Evolutionary conservation across 2,888 invertebrate species (phyloP).

Genomic region (Euphydryas editha): DNA sequence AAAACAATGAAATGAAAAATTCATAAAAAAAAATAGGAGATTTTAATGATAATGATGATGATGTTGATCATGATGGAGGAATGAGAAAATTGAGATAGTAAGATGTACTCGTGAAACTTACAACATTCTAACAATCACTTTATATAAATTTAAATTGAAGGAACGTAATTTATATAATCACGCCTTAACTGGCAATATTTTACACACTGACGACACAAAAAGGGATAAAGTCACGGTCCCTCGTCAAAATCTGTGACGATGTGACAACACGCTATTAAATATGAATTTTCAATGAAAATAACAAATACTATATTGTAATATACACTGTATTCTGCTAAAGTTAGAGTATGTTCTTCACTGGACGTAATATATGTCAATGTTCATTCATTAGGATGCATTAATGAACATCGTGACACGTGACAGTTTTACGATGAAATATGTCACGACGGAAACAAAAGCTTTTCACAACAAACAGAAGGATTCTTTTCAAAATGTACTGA

Average conservation of each 20-base stretch:
- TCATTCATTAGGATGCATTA: constrained; percentile 4
- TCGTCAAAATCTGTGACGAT: constrained; percentile 21
- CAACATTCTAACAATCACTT: not conserved
- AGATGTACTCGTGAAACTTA: not conserved
- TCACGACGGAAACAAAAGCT: not conserved
- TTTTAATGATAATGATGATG: too few species aligned
- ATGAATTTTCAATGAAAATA: constrained; percentile 4
- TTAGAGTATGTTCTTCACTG: not conserved
- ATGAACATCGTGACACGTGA: constrained; percentile 6
- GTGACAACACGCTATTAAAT: constrained; percentile 15
- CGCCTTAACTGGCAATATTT: not conserved
- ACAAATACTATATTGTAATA: not conserved
- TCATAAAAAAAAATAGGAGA: too few species aligned
- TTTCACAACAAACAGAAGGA: not conserved
- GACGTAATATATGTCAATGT: not conserved
- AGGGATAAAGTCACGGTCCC: constrained; percentile 16
- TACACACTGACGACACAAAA: constrained; percentile 5
- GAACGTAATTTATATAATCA: not conserved
- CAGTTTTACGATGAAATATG: constrained; percentile 2
- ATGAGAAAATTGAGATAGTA: not conserved
- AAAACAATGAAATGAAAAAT: too few species aligned
- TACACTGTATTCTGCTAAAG: not conserved
- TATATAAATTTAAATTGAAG: not conserved
- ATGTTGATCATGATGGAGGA: too few species aligned
- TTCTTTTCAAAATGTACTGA: not conserved